Conservation (phyloP, 2,888 invertebrate species). For the Anoncus sp. region DNA sequence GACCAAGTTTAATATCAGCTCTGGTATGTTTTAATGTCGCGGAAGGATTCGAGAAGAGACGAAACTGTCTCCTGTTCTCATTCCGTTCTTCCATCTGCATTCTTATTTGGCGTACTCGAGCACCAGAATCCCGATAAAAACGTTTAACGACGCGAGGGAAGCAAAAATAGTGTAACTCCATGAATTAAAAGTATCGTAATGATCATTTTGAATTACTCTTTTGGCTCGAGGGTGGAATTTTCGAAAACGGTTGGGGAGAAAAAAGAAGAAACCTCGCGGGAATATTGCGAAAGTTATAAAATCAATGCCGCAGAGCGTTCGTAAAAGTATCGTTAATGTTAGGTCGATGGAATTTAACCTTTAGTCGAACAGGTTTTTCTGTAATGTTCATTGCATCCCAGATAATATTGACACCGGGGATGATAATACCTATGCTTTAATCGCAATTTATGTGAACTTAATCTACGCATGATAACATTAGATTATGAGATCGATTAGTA, state of each 20-base stretch:
- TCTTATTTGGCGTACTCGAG: background rate
- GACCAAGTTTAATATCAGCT: conserved; percentile 59
- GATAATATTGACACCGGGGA: too few relatives aligned
- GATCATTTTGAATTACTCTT: background rate
- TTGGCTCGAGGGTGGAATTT: background rate
- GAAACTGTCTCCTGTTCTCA: conserved; percentile 42
- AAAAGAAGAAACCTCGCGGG: background rate
- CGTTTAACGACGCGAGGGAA: background rate
- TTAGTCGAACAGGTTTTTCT: background rate
- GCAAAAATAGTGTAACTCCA: background rate
- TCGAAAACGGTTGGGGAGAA: background rate
- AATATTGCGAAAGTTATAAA: background rate
- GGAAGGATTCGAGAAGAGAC: conserved; percentile 58
- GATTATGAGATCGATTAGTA: background rate
- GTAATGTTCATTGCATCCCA: background rate
- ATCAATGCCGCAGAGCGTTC: background rate
- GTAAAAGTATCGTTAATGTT: background rate
- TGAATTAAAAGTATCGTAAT: background rate
- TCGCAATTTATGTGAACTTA: background rate
- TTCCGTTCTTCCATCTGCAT: conserved; percentile 6
- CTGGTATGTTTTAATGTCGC: conserved; percentile 59
- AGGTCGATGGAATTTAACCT: background rate
- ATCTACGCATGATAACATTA: background rate
- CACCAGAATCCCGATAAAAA: background rate
- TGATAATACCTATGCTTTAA: too few relatives aligned